Evolutionary conservation across 2,797 vertebrate species (phyloP), one percentile per base, ranked within the genome.

Genomic region (Lateolabrax maculatus): DNA sequence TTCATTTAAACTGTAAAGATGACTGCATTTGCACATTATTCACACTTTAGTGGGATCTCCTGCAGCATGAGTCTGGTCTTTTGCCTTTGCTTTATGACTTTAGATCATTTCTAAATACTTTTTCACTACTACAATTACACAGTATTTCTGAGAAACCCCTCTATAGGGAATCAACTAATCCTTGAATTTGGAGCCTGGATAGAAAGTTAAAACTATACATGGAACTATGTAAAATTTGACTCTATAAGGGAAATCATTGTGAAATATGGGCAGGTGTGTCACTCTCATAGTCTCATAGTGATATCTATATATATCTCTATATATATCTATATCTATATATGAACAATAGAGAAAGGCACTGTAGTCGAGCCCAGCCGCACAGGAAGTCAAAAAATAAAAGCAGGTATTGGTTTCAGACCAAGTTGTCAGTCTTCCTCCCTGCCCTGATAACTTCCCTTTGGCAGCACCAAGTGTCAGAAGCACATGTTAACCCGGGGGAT

Each of bases 371-470:
- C 44, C 46, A 11, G 64, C 46, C 70, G 74, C 76, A 69, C 83
- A 92, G 84, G 88, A 92, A 89, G 37, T 85, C 10, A 82, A 48
- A 73, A 48, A 69, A 75, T 74, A 73, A 77, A 84, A 83, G 52
- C 37, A 61, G 61, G 29, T 72, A n/a, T 58, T 51, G 21, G 75
- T 83, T 84, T 85, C 74, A 57, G 43, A 29, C 21, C 55, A 5
- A 11, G 81, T 86, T 69, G 23, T 77, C 31, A 65, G 63, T 58
- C 61, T 36, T 80, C 31, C 66, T 60, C n/a, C 19, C 39, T 52
- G 55, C 0, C 2, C 36, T 29, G 43, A 43, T 18, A 21, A 34
- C 51, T 84, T 75, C 53, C 46, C 1, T 29, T 53, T 75, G 71
- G 75, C 65, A 71, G 48, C 25, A 55, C 15, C 10, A 5, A 27